Conservation (phyloP, 2,113 vertebrate genomes). For the Bucco capensis region DNA sequence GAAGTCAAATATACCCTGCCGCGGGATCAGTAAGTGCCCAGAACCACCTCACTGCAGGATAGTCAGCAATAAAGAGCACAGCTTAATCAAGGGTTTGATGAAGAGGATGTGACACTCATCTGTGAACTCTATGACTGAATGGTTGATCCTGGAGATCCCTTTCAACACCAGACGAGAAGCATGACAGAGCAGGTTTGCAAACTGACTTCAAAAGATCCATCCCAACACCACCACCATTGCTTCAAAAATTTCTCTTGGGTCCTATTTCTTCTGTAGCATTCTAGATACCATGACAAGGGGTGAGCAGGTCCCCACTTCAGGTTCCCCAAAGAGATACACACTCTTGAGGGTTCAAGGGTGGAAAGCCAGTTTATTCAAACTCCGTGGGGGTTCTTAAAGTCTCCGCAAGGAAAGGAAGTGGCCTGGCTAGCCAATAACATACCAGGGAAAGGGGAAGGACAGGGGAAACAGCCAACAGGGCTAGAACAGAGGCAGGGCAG, state of each 20-base stretch:
- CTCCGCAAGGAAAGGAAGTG: too few species aligned
- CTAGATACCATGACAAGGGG: too few species aligned
- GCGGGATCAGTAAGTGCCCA: neutral
- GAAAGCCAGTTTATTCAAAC: too few species aligned
- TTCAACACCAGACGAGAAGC: neutral
- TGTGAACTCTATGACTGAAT: neutral
- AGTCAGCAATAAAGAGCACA: neutral
- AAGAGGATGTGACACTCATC: neutral
- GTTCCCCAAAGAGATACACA: too few species aligned
- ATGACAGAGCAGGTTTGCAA: neutral
- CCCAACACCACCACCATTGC: neutral
- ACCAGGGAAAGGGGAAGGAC: too few species aligned
- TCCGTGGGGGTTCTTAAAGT: too few species aligned
- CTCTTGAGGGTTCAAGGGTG: too few species aligned
- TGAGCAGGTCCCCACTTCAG: too few species aligned
- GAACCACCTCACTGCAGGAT: accelerated
- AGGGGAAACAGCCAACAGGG: too few species aligned
- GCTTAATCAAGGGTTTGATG: neutral
- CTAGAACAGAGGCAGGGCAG: too few species aligned
- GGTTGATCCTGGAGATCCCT: neutral
- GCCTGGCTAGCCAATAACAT: too few species aligned
- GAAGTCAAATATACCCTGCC: neutral
- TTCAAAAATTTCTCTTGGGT: neutral
- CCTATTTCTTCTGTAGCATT: neutral
- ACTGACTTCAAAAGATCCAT: neutral